A percentile compares a stretch with the other conserved stretches of the same genome.
Evolutionary conservation across 2,113 vertebrate species (phyloP).

Genomic region (Glaucomys volans): DNA sequence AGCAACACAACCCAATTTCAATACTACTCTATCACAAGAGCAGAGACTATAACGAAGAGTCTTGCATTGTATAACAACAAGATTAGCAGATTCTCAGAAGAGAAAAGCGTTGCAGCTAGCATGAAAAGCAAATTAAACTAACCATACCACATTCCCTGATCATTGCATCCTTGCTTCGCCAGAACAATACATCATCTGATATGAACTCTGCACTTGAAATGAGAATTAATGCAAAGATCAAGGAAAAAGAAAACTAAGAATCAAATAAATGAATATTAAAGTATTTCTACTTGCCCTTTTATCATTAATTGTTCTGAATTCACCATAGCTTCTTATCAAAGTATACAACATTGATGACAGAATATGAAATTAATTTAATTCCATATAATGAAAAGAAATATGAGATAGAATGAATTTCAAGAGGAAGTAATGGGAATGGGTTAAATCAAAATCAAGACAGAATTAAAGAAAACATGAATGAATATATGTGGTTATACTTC

Average conservation of each 20-base stretch:
- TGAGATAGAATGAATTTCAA: background rate
- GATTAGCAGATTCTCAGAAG: slow-evolving; percentile 51
- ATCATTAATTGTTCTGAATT: background rate
- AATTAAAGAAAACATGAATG: background rate
- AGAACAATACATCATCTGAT: background rate
- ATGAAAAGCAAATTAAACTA: slow-evolving; percentile 59
- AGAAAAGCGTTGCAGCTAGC: background rate
- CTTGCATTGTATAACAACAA: background rate
- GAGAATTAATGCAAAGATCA: slow-evolving; percentile 16
- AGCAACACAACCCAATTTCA: slow-evolving; percentile 32
- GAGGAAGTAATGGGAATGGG: background rate
- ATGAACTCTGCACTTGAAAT: background rate
- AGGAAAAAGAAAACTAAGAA: slow-evolving; percentile 44
- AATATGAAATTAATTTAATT: slow-evolving; percentile 36
- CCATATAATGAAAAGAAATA: background rate
- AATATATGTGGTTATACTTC: background rate
- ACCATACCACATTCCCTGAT: background rate
- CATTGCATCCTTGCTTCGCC: background rate
- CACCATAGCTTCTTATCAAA: background rate
- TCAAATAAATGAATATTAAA: slow-evolving; percentile 7
- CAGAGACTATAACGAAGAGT: background rate
- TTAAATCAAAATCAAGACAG: background rate
- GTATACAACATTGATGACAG: background rate
- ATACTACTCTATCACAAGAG: background rate
- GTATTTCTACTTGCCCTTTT: background rate